Conservation (phyloP, 2,113 vertebrate species). For the Geococcyx californianus region DNA sequence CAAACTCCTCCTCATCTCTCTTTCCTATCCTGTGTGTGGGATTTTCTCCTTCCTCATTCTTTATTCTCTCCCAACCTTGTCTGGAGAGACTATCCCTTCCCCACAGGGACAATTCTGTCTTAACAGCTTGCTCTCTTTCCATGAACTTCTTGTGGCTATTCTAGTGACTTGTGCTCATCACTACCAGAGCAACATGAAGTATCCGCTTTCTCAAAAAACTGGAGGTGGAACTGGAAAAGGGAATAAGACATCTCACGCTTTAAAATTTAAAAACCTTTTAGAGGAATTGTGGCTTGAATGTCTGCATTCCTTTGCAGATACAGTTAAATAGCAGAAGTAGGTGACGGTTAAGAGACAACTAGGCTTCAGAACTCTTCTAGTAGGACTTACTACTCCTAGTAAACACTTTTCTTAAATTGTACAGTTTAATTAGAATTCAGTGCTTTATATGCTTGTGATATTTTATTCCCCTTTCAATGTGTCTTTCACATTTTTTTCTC, state of each 20-base stretch:
- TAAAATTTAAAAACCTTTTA: not conserved
- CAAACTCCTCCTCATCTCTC: not conserved
- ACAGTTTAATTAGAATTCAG: not conserved
- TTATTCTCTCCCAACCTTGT: not conserved
- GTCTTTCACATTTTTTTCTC: not conserved
- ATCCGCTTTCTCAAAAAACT: not conserved
- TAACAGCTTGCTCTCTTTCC: not conserved
- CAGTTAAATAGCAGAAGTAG: not conserved
- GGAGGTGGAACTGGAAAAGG: not conserved
- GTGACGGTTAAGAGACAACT: not conserved
- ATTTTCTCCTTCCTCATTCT: not conserved
- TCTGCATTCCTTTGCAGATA: not conserved
- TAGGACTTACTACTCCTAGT: not conserved
- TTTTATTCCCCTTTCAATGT: not conserved
- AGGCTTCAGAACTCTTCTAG: not conserved
- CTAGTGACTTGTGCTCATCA: not conserved
- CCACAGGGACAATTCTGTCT: not conserved
- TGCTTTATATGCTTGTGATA: not conserved
- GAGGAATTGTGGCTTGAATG: not conserved
- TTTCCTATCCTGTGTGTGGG: not conserved
- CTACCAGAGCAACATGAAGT: not conserved
- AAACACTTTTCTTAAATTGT: not conserved
- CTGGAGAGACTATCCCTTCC: not conserved
- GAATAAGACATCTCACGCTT: not conserved
- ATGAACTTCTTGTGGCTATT: not conserved